A percentile compares a stretch with the other conserved stretches of the same genome.
phyloP scores from a whole-genome alignment of 2,888 invertebrate species.

The Patella depressa region DNA sequence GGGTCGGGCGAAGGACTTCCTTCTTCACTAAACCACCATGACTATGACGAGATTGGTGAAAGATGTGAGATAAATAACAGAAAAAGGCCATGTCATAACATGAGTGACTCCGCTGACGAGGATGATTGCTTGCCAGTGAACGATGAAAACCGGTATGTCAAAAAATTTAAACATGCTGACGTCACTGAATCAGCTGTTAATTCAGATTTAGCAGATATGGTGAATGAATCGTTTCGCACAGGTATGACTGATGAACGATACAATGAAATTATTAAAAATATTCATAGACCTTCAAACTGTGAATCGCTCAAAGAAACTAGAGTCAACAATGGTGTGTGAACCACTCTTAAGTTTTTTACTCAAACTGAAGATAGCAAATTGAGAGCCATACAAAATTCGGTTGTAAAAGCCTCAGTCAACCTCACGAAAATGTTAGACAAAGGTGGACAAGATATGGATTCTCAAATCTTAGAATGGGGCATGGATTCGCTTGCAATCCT shows the following conservation, averaged over 20 bases:
- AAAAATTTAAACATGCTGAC: neutral
- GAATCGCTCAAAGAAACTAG: neutral
- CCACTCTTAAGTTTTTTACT: neutral
- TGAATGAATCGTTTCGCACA: neutral
- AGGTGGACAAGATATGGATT: neutral
- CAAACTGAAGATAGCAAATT: neutral
- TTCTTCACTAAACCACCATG: too few species aligned
- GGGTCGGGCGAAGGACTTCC: too few species aligned
- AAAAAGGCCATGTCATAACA: too few species aligned
- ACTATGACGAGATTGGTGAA: too few species aligned
- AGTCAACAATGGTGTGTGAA: neutral
- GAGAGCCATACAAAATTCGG: neutral
- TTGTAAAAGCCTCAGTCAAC: neutral
- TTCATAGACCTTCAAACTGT: neutral
- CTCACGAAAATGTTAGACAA: neutral
- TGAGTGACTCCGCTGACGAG: too few species aligned
- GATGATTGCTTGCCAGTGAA: too few species aligned
- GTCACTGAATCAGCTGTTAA: neutral
- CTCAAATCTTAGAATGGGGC: neutral
- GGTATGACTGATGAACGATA: neutral
- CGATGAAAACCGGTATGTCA: neutral
- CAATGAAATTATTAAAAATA: neutral
- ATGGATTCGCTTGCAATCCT: neutral
- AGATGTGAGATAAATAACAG: too few species aligned
- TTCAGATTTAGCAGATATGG: slow-evolving; percentile 1